Base-by-base conservation (phyloP, 2,797 vertebrate genomes). In the Manis javanica region DNA sequence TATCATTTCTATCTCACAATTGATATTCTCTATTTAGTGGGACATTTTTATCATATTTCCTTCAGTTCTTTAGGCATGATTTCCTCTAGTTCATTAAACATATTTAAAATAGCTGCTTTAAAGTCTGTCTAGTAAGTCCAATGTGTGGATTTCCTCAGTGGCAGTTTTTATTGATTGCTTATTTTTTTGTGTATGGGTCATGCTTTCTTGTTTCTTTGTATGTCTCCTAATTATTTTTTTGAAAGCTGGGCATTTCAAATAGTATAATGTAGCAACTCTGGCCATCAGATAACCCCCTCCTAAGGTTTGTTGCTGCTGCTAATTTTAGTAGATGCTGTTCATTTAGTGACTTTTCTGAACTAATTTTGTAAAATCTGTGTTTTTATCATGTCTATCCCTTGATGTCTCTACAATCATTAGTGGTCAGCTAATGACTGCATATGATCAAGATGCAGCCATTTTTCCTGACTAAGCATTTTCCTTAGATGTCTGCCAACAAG, bases 1-100 rank as follows among this genome's bases (percentile, higher is more conserved):
- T 68, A 72, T 74, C 64, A 78, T 68, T 81, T 72, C 29, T 59
- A 49, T 51, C n/a, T 64, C 46, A 29, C 90, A 89, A 39, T 39
- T 94, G 75, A 46, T 90, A 34, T 57, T 89, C 39, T 93, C n/a
- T 59, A 79, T 49, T 90, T 95, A 11, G 13, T 75, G 37, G 82
- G 59, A 59, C 23, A 81, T 12, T 3, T 34, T 64, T 85, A 11
- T 85, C 26, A 66, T 59, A 49, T 71, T 95, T 89, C 68, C 24
- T 31, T 46, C 79, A 71, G 21, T 72, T 86, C 72, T 81, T 81
- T 84, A 37, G 29, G 81, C 39, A 66, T 79, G 9, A 2, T 91
- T 90, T 87, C 18, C 26, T 82, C 82, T 63, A 61, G 46, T 4
- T 75, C 21, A 77, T 92, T 83, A 63, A 88, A 77, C 49, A 77